Percentiles rank a stretch among this genome's conserved stretches.
Evolutionary conservation across 2,113 vertebrate genomes (phyloP).

Genomic region (Jacana jacana): DNA sequence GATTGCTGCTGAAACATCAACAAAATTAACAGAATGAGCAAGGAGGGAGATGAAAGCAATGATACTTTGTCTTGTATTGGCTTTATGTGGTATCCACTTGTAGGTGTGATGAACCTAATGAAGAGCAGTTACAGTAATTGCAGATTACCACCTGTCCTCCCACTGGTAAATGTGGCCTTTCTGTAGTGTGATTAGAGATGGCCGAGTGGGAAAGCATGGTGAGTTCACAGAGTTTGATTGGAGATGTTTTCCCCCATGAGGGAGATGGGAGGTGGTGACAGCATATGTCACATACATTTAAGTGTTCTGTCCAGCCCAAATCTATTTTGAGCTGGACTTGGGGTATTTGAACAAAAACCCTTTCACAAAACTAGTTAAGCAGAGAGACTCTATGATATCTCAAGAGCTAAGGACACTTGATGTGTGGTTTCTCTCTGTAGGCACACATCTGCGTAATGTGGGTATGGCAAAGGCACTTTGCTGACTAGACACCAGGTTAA

Average conservation of each 20-base stretch:
- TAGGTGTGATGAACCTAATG: background rate
- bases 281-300: background rate
- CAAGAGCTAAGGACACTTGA: background rate
- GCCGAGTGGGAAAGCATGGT: background rate
- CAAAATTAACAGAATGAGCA: background rate
- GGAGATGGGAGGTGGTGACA: background rate
- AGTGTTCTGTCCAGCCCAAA: background rate
- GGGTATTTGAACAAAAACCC: background rate
- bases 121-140: conserved; percentile 12
- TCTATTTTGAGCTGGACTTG: background rate
- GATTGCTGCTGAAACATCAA: background rate
- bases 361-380: background rate
- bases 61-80: background rate
- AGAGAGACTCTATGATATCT: background rate
- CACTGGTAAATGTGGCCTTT: background rate
- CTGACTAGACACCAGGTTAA: background rate
- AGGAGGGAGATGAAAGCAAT: background rate
- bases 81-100: background rate
- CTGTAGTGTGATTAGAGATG: background rate
- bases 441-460: fast-evolving
- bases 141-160: background rate
- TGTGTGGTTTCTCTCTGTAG: background rate
- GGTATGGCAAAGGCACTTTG: background rate
- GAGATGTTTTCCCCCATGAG: background rate
- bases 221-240: background rate